Base-by-base conservation (phyloP, 53 echinoderm and acorn worm species). In the Crossaster papposus region DNA sequence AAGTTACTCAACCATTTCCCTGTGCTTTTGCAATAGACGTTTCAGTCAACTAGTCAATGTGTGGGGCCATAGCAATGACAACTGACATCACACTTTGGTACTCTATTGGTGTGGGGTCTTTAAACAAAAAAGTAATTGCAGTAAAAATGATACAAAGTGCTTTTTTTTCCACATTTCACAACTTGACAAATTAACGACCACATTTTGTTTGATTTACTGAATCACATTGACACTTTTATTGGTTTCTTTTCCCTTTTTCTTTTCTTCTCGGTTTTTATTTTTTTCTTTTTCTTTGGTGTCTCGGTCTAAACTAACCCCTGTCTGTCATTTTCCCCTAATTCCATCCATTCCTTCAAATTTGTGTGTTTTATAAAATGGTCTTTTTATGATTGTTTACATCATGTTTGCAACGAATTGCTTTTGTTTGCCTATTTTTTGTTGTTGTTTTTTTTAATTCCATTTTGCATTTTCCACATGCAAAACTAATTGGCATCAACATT, bases 191-290 rank as follows among this genome's bases (percentile, higher is more conserved):
- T 11, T 85, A 29, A 85, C 51, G 12, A 44, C 44, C 51, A 14
- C 72, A 15, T 14, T 54, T 14, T 76, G 22, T 36, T 77, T 35
- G 23, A 85, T 85, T 87, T 14, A n/a, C n/a, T n/a, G n/a, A n/a
- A 87, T 87, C 62, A 55, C 17, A 87, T 24, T 82, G 37, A 82
- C 82, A 64, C n/a, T 55, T 4, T 62, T 75, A 64, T 87, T 77
- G 76, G 23, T 87, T 63, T 87, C 77, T 87, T 87, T 75, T 86
- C 55, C 17, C 35, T 58, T 54, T 18, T 54, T 86, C 51, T 72
- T 70, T 71, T 72, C 6, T n/a, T 74, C 36, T 74, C 36, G 18
- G 18, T 74, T 74, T 35, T 36, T 14, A 35, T 74, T 33, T 34
- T 36, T 23, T 23, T 23, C 18, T 35, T 74, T 32, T 36, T 36